phyloP scores from a whole-genome alignment of 1,140 invertebrate species.

The Planococcus citri region DNA sequence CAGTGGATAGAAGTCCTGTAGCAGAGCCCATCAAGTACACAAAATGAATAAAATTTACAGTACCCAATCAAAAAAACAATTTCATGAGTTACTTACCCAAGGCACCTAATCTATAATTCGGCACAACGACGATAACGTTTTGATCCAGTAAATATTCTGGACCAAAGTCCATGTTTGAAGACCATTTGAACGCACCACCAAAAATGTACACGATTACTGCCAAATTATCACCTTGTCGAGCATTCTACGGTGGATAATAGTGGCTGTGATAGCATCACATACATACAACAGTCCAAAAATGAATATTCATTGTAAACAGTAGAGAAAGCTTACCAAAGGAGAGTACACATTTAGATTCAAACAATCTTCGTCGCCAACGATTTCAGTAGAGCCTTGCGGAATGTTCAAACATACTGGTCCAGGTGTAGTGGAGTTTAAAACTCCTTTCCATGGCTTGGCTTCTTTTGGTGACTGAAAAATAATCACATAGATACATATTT shows the following conservation, averaged over 20 bases:
- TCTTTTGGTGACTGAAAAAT: background rate
- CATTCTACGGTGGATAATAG: background rate
- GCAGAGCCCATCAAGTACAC: too few species aligned
- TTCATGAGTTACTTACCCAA: too few species aligned
- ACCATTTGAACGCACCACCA: slow-evolving; percentile 43
- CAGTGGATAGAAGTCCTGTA: slow-evolving; percentile 41
- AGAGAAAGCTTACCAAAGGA: background rate
- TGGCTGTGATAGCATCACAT: too few species aligned
- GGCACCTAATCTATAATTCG: slow-evolving; percentile 60
- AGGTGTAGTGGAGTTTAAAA: background rate
- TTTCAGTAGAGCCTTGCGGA: background rate
- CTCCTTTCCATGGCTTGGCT: background rate
- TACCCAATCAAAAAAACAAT: too few species aligned
- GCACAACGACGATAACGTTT: slow-evolving; percentile 59
- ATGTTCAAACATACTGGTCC: background rate
- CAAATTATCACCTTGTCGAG: background rate
- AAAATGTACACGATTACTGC: slow-evolving; percentile 51
- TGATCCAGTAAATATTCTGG: slow-evolving; percentile 58
- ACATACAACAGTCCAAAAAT: too few species aligned
- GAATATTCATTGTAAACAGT: too few species aligned
- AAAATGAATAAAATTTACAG: too few species aligned
- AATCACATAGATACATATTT: too few species aligned
- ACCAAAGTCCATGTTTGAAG: slow-evolving; percentile 35
- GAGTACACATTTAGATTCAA: slow-evolving; percentile 25
- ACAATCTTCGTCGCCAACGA: slow-evolving; percentile 23